Evolutionary conservation across 35 echinoderm and acorn worm species (phyloP).

Genomic region (Ophioderma brevispina): DNA sequence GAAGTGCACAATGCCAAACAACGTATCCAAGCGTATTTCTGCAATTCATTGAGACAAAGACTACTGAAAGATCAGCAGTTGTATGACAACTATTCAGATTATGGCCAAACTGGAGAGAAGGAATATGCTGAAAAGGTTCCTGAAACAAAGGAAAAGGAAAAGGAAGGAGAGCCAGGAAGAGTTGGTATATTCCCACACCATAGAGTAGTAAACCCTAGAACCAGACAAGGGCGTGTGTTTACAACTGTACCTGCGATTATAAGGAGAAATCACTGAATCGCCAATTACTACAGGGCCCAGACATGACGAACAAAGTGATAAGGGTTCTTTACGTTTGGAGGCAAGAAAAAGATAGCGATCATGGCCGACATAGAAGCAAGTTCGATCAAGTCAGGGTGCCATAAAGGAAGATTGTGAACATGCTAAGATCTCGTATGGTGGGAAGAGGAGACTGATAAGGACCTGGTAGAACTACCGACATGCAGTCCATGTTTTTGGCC

Average conservation of each 20-base stretch:
- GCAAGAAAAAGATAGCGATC: background rate
- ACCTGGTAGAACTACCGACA: conserved; percentile 44
- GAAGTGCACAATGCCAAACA: background rate
- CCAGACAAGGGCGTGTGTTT: conserved; percentile 51
- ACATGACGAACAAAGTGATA: conserved; percentile 49
- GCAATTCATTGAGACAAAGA: background rate
- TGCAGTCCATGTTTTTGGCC: conserved; percentile 80
- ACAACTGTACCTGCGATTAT: conserved; percentile 1
- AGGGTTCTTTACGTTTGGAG: conserved; percentile 29
- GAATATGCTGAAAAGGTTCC: conserved; percentile 4
- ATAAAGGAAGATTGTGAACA: conserved; percentile 11
- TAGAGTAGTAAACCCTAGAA: conserved; percentile 60
- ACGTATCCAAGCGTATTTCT: background rate
- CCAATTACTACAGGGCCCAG: conserved; percentile 42
- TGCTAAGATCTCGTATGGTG: conserved; percentile 41
- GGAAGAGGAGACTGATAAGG: conserved; percentile 20
- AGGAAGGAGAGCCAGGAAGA: background rate
- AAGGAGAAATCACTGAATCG: conserved; percentile 37
- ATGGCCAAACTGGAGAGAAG: background rate
- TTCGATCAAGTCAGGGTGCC: conserved; percentile 39
- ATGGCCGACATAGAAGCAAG: conserved; percentile 39
- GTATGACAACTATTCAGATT: conserved; percentile 19
- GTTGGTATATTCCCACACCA: conserved; percentile 62
- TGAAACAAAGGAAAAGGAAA: background rate
- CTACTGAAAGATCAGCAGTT: conserved; percentile 23